Conservation (phyloP, 2,888 invertebrate species). For the Ophion ventricosus region DNA sequence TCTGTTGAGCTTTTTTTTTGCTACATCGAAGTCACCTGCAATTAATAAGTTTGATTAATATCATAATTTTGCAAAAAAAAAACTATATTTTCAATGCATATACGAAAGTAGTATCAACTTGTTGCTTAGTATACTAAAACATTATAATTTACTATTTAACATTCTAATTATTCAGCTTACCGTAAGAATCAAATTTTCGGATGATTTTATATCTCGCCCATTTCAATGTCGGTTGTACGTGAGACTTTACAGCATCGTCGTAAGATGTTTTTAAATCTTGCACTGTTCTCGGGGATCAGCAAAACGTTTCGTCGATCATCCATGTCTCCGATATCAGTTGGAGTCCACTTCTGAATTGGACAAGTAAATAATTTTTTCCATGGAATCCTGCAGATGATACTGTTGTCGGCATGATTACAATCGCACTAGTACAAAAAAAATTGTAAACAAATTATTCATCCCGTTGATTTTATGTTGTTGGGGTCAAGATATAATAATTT, state of each 20-base stretch:
- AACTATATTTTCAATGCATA: no score
- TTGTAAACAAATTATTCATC: no score
- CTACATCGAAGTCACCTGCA: no score
- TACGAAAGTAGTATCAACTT: no score
- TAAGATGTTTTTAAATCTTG: neutral
- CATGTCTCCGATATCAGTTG: constrained; percentile 22
- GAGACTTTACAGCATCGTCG: constrained; percentile 10
- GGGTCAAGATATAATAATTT: neutral
- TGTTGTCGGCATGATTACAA: neutral
- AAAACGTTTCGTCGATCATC: neutral
- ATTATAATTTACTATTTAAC: no score
- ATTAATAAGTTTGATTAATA: no score
- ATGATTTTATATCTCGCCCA: constrained; percentile 35
- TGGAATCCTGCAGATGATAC: neutral
- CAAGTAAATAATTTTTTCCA: constrained; percentile 5
- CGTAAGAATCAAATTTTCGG: constrained; percentile 18
- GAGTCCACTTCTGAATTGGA: constrained; percentile 27
- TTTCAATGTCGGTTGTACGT: constrained; percentile 16
- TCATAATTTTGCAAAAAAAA: neutral
- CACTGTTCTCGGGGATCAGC: neutral
- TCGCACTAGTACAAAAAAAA: no score
- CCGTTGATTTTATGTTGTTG: no score
- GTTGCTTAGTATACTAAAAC: no score
- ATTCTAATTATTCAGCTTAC: neutral
- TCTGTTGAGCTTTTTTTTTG: constrained; percentile 2